A percentile compares a stretch with the other conserved stretches of the same genome.
These are phyloP conservation scores for Orussus abietinus DNA, from an alignment of 1,140 invertebrate genomes.

Conservation along the genomic window DNA sequence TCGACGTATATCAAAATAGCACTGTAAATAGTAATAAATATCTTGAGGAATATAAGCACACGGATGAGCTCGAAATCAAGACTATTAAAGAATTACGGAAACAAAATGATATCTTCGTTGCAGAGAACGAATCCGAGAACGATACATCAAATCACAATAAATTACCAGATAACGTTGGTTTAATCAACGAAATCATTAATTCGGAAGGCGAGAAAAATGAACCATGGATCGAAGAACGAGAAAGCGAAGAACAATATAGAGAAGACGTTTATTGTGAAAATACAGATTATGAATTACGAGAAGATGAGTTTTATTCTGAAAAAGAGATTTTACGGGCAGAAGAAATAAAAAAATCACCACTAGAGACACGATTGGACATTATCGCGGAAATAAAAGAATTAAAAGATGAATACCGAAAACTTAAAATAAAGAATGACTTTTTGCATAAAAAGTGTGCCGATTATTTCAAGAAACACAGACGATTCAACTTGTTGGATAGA, in stretches of 20 bases:
- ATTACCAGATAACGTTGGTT: too few species aligned
- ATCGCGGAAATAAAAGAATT: conserved; percentile 14
- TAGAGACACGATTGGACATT: conserved; percentile 9
- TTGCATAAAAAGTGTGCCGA: conserved; percentile 17
- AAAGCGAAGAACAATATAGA: conserved; percentile 3
- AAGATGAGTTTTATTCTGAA: neutral
- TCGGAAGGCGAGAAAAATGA: neutral
- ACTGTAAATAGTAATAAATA: too few species aligned
- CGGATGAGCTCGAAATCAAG: too few species aligned
- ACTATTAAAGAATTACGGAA: too few species aligned
- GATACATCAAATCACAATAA: too few species aligned
- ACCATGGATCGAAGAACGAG: too few species aligned
- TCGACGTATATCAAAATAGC: conserved; percentile 3
- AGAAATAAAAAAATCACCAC: conserved; percentile 1
- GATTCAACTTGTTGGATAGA: conserved; percentile 12
- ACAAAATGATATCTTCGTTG: too few species aligned
- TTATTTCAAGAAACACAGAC: conserved; percentile 11
- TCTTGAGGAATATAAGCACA: too few species aligned
- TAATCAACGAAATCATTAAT: neutral
- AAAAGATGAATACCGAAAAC: conserved; percentile 7
- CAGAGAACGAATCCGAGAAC: too few species aligned
- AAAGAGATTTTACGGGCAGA: neutral
- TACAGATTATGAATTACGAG: neutral
- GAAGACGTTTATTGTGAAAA: neutral
- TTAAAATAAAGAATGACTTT: conserved; percentile 18